Evolutionary conservation across 2,797 vertebrate species (phyloP), one percentile per base, ranked within the genome.

Genomic region (Sebastes minor): DNA sequence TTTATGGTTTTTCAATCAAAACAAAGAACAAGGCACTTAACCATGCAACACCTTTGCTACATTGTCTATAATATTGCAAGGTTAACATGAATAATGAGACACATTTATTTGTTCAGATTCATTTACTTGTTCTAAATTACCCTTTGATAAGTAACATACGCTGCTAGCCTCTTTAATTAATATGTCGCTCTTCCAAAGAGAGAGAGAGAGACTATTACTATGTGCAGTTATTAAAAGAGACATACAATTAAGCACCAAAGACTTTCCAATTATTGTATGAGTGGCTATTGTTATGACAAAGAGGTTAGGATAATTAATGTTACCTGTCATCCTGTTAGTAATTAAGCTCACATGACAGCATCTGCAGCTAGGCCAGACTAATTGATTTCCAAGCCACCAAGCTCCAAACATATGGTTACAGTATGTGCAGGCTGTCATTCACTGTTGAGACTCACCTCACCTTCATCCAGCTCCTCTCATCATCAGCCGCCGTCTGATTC

Each of bases 281-380:
- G 85, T 80, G 80, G 77, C 78, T 88, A 84, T 78, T 90, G 76
- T 90, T 88, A 78, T 93, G 91, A 89, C 89, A 89, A 77, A 86
- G 84, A 73, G 85, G 87, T 92, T 82, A 80, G 75, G 70, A 74
- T 92, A 91, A 93, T 94, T 91, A 91, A 92, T 93, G 80, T 86
- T 88, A 91, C 88, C 86, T 91, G 91, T 87, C 92, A 92, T 85
- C 78, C 30, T 80, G 27, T 69, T 70, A 62, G 78, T 92, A 89
- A 94, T 91, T 93, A 90, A 87, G 83, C 83, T 86, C 83, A 81
- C 71, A 82, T 87, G 90, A 83, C 84, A 53, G 70, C 88, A 80
- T 92, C 69, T 88, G 83, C 74, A 79, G 84, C 81, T 59, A 38
- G 78, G 80, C 82, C 82, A 86, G 56, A 83, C 90, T 91, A 93